Conservation (phyloP, 2,797 vertebrate genomes). For the Eidolon dupreanum region DNA sequence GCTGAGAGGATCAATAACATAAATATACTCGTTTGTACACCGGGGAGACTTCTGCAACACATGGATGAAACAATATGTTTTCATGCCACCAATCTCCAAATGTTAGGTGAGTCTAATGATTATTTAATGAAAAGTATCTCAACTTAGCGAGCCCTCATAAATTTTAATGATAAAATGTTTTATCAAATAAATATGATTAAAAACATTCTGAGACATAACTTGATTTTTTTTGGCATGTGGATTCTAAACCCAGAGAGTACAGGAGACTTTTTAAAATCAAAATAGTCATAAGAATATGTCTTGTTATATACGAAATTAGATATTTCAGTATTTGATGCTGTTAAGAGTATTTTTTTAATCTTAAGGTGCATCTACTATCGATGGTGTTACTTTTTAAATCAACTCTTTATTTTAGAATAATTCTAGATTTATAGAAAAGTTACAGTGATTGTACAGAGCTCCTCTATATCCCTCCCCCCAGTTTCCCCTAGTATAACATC, state of each 20-base stretch:
- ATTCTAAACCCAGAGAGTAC: slow-evolving; percentile 18
- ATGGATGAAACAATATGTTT: slow-evolving; percentile 97
- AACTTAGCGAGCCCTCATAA: neutral
- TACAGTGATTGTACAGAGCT: neutral
- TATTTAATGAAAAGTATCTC: slow-evolving; percentile 1
- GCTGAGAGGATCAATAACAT: slow-evolving; percentile 93
- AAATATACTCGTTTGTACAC: slow-evolving; percentile 97
- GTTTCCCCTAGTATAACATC: neutral
- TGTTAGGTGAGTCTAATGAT: slow-evolving; percentile 89
- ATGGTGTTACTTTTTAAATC: slow-evolving; percentile 1
- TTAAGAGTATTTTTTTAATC: neutral
- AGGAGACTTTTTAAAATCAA: neutral
- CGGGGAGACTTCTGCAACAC: slow-evolving; percentile 96
- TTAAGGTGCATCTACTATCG: neutral
- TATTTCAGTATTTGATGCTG: neutral
- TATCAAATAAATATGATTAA: slow-evolving; percentile 29
- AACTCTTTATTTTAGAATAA: neutral
- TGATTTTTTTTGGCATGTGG: slow-evolving; percentile 38
- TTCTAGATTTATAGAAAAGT: neutral
- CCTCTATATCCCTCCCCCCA: neutral
- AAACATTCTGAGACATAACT: slow-evolving; percentile 38
- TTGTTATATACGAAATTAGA: neutral
- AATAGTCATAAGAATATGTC: neutral
- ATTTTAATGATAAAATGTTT: slow-evolving; percentile 24
- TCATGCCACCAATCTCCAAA: slow-evolving; percentile 92